These are phyloP conservation scores for Fringilla coelebs DNA, from an alignment of 2,797 vertebrate genomes.

Conservation along the genomic window DNA sequence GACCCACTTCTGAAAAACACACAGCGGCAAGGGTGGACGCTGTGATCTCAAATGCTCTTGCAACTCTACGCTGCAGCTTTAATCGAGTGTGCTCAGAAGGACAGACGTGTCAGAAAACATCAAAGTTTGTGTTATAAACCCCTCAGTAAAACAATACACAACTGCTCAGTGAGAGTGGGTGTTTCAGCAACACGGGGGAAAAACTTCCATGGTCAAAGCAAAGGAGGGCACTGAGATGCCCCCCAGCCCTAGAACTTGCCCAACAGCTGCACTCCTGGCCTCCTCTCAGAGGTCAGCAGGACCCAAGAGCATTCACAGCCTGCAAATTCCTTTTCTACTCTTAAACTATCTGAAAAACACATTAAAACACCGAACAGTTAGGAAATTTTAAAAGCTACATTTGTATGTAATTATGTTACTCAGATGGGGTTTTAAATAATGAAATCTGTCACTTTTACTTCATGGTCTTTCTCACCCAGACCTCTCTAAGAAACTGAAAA, in stretches of 20 bases:
- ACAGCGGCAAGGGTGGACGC: fast-evolving
- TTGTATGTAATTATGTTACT: background rate
- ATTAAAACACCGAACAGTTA: background rate
- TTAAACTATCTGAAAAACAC: background rate
- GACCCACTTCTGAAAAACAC: background rate
- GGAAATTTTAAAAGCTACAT: background rate
- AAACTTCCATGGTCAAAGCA: background rate
- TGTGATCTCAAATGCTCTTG: background rate
- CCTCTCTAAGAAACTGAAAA: background rate
- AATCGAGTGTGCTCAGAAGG: background rate
- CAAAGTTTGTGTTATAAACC: background rate
- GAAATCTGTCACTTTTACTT: background rate
- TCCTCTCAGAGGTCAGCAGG: background rate
- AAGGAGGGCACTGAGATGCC: background rate
- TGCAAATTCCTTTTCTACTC: background rate
- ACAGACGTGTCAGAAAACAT: fast-evolving
- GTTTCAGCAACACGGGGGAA: background rate
- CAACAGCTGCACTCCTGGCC: background rate
- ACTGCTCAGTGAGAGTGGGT: background rate
- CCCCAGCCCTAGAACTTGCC: background rate
- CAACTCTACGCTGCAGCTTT: background rate
- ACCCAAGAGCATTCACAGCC: background rate
- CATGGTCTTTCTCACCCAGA: background rate
- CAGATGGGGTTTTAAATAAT: background rate
- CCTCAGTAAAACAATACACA: background rate